Evolutionary conservation across 1,140 invertebrate species (phyloP).

Genomic region (Armadillidium nasatum): DNA sequence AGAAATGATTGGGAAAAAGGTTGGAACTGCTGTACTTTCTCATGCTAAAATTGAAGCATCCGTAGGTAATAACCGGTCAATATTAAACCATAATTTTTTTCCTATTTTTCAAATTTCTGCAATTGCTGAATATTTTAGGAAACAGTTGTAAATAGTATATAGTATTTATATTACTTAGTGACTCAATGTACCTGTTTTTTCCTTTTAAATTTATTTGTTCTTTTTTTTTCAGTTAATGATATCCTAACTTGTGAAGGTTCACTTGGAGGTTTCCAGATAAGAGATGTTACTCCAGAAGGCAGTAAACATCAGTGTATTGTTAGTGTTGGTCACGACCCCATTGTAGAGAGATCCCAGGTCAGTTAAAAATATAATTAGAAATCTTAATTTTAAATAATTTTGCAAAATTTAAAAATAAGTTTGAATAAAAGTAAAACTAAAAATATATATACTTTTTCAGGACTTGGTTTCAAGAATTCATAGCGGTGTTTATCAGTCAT

Average conservation of each 20-base stretch:
- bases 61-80: constrained; percentile 55
- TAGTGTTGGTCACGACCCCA: constrained; percentile 72
- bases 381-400: not conserved
- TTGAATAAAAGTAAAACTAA: not conserved
- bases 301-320: constrained; percentile 77
- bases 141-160: too few species aligned
- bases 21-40: constrained; percentile 85
- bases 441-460: not conserved
- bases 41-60: constrained; percentile 85
- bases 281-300: constrained; percentile 82
- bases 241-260: constrained; percentile 69
- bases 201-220: not conserved
- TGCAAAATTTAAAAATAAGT: not conserved
- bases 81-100: too few species aligned
- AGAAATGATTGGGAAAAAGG: constrained; percentile 75
- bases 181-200: not conserved
- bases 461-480: constrained; percentile 46
- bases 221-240: constrained; percentile 48
- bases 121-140: too few species aligned
- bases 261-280: constrained; percentile 76
- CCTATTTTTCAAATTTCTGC: too few species aligned
- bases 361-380: not conserved
- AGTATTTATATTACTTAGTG: too few species aligned
- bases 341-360: constrained; percentile 49
- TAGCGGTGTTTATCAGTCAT: constrained; percentile 52